These are phyloP conservation scores for Drosophila hamatofila DNA, from an alignment of 2,888 invertebrate genomes.

Conservation along the genomic window DNA sequence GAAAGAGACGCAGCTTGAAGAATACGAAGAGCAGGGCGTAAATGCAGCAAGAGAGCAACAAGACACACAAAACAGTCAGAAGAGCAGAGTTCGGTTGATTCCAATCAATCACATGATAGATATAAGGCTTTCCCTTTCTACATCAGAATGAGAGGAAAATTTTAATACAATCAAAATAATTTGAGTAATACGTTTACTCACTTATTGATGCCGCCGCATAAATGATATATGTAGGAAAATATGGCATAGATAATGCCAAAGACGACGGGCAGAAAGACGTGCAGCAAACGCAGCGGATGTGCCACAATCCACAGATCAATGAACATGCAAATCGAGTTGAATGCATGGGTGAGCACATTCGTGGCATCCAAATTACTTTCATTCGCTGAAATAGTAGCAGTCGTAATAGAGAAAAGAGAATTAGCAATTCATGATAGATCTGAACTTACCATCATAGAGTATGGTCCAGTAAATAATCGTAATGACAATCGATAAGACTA, in stretches of 20 bases:
- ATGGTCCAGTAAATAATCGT: constrained; percentile 91
- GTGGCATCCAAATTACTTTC: constrained; percentile 85
- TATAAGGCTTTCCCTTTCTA: constrained; percentile 88
- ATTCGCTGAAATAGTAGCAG: constrained; percentile 83
- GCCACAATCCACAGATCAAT: constrained; percentile 90
- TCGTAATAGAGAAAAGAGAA: not conserved
- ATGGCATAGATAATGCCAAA: constrained; percentile 87
- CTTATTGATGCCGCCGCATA: constrained; percentile 88
- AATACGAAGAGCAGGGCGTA: constrained; percentile 82
- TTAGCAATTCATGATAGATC: not conserved
- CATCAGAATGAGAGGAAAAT: not conserved
- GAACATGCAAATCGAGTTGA: constrained; percentile 91
- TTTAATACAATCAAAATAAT: not conserved
- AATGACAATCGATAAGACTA: constrained; percentile 89
- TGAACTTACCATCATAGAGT: constrained; percentile 78
- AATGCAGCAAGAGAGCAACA: constrained; percentile 80
- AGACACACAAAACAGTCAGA: constrained; percentile 77
- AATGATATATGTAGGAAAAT: constrained; percentile 88
- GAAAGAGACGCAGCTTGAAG: constrained; percentile 81
- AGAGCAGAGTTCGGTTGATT: constrained; percentile 86
- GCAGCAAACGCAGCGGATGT: constrained; percentile 90
- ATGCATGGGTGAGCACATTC: constrained; percentile 91
- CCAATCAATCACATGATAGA: constrained; percentile 93
- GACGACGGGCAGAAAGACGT: constrained; percentile 88
- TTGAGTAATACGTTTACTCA: constrained; percentile 61